A percentile compares a stretch with the other conserved stretches of the same genome.
Conservation (phyloP, 2,888 invertebrate species). For the Thera obeliscata region DNA sequence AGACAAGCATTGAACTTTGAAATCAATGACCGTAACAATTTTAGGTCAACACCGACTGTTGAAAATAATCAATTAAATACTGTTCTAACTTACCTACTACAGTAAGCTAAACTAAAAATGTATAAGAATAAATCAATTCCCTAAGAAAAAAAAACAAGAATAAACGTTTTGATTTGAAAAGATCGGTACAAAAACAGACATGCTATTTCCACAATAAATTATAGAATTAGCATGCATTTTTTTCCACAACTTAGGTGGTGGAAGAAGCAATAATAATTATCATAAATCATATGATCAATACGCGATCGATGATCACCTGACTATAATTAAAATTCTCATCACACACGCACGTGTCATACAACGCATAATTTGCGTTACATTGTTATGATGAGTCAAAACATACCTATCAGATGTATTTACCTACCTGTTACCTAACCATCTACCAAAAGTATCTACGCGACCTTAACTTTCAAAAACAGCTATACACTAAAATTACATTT, state of each 20-base stretch:
- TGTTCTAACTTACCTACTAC: conserved; percentile 1
- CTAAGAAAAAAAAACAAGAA: no score
- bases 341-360: conserved; percentile 23
- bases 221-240: not conserved
- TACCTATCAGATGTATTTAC: conserved; percentile 1
- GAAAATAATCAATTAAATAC: conserved; percentile 21
- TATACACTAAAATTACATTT: conserved; percentile 1
- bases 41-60: conserved; percentile 24
- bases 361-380: conserved; percentile 26
- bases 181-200: not conserved
- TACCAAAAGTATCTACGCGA: conserved; percentile 5
- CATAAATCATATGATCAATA: not conserved
- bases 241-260: no score
- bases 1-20: conserved; percentile 33
- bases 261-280: not conserved
- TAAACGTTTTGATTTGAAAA: not conserved
- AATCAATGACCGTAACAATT: conserved; percentile 34
- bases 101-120: not conserved
- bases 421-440: not conserved
- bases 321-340: conserved; percentile 27
- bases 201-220: not conserved
- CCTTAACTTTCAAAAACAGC: conserved; percentile 1
- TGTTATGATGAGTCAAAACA: conserved; percentile 23
- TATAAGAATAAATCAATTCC: no score
- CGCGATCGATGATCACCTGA: conserved; percentile 11